Evolutionary conservation across 2,888 invertebrate species (phyloP), one percentile per base, ranked within the genome.

Genomic region (Drosophila ochracea): DNA sequence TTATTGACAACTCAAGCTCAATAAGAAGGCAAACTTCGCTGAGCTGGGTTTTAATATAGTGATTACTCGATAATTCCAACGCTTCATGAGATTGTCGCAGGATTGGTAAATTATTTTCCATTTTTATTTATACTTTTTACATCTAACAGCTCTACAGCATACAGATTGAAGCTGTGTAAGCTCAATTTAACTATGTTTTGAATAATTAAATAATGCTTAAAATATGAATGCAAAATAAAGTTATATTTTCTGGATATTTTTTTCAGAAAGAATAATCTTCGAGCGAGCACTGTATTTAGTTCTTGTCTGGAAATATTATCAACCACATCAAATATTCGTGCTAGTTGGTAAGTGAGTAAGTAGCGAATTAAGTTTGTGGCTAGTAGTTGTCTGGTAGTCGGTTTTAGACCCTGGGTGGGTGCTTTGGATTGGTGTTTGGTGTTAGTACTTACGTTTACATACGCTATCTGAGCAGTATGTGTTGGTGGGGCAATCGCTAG

Each of bases 381-480:
- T 65, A 69, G 67, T 77, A 72, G 66, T 80, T 75, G 74, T 84
- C 66, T 70, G 62, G 67, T 85, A 64, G 76, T 73, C 74, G 57
- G 59, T 65, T 73, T 68, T 31, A 73, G 68, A 55, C 65, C n/a
- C 52, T 54, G 10, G 71, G 60, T 53, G 67, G 33, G 74, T 80
- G 78, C 59, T 53, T 47, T 47, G 68, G 59, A 49, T 68, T 52
- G 62, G 60, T 58, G 65, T 70, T 63, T 66, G 57, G 57, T 66
- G 68, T 90, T 88, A 87, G 83, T 91, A 94, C 95, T 95, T 95
- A 97, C 97, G 96, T 95, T 96, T 96, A 92, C 98, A 98, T 72
- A 96, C 94, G 84, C 95, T 95, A 83, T 96, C 96, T 89, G 97
- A 96, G 89, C 98, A 98, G 91, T 97, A 97, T 52, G 97, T 96